Evolutionary conservation across 2,888 invertebrate genomes (phyloP), one percentile per base, ranked within the genome.

Genomic region (Euclidia mi): DNA sequence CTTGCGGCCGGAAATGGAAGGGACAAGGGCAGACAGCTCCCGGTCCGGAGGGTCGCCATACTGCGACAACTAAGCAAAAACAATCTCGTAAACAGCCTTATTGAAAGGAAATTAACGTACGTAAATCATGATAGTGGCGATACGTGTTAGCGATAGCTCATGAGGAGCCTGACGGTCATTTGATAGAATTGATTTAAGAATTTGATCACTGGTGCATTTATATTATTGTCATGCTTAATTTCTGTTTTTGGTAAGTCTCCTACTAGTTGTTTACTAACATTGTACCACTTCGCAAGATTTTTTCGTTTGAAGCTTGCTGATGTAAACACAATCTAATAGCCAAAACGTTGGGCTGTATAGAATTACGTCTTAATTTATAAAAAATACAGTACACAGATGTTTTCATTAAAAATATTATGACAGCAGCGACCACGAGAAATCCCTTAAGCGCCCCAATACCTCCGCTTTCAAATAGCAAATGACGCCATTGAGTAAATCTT

Each of bases 21-120:
- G 90, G 89, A 89, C 90, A 89, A 85, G 83, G 84, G 85, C 85
- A 79, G 88, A 79, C 89, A 74, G 82, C 84, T 88, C 92, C 93
- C 94, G 94, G 83, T 73, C 76, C 62, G 72, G 70, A 76, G 82
- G 86, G 85, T 78, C 78, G 75, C 72, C 71, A 65, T 75, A 76
- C 68, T 76, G 76, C 65, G 81, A 79, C 82, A 86, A 78, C 78
- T 81, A 71, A 76, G 79, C 79, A 76, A 79, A 85, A 85, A 83
- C 82, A 85, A 84, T 78, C 69, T 65, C 37, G 56, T 52, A 45
- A 66, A 71, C 65, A 58, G 57, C 59, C 52, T 57, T 70, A 71
- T 73, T 67, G 72, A 61, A 65, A 82, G 87, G 87, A 88, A 87
- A 87, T 87, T 84, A 79, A 82, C 76, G 76, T 81, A 81, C 84